Evolutionary conservation across 1,140 invertebrate species (phyloP), one percentile per base, ranked within the genome.

Genomic region (Drosophila arizonae): DNA sequence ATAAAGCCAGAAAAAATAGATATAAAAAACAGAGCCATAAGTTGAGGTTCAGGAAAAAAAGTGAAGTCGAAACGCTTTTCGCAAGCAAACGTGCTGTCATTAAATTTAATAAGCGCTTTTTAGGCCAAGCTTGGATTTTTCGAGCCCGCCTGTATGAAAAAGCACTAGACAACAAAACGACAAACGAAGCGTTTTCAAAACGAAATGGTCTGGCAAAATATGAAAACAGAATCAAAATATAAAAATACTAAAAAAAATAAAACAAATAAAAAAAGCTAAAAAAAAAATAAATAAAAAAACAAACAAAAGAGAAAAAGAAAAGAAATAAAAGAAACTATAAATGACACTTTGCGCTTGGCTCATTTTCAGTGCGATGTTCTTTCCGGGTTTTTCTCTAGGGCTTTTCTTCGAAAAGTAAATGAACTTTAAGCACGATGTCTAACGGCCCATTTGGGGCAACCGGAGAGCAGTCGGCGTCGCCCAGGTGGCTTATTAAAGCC

Each of bases 21-120:
- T 60, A 30, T 39, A 52, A 70, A 58, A 39, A 74, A 24, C 21
- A 70, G 11, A 39, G 11, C 64, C 50, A 68, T 62, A 82, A 70
- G 57, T 70, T 66, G 26, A 54, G 54, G 72, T 70, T 63, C 58
- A 74, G 45, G 56, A 56, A 67, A 43, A 57, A 72, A 50, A 72
- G 30, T 62, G 39, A 15, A 78, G 61, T 68, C 69, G 58, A 89
- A 89, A 84, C 77, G 79, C 79, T 90, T 90, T 90, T 90, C 76
- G 87, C 70, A 90, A 90, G 82, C 77, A 86, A 90, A 90, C 87
- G 87, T 90, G 87, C 87, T 84, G 87, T 90, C 87, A 90, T 90
- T 90, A 90, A 90, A 90, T 90, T 90, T 90, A 90, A 90, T 90
- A 90, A 90, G 79, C 82, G 71, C 76, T 88, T 90, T 86, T 88